Conservation (phyloP, 2,797 vertebrate genomes). For the Phrynocephalus forsythii region DNA sequence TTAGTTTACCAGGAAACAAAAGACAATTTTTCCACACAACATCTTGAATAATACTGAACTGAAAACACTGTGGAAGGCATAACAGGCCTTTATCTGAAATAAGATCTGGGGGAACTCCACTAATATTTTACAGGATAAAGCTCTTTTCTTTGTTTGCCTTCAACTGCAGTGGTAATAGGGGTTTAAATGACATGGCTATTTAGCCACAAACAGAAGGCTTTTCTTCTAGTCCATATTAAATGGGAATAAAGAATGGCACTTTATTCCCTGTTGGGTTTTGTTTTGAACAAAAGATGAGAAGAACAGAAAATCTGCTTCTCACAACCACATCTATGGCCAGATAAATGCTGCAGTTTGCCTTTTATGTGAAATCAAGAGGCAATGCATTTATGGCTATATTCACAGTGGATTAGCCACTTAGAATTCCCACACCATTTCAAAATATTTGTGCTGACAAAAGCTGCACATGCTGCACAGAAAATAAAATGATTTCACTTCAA, state of each 20-base stretch:
- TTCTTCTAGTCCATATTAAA: constrained; percentile 17
- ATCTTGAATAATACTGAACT: constrained; percentile 38
- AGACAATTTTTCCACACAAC: constrained; percentile 57
- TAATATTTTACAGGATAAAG: constrained; percentile 55
- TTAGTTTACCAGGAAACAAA: constrained; percentile 48
- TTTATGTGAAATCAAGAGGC: constrained; percentile 6
- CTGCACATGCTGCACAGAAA: neutral
- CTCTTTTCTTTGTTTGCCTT: constrained; percentile 45
- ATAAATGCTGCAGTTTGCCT: neutral
- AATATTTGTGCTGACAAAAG: neutral
- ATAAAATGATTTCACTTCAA: neutral
- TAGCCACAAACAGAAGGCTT: constrained; percentile 59
- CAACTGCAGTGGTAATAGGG: constrained; percentile 49
- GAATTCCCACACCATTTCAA: neutral
- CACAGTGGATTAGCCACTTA: constrained; percentile 11
- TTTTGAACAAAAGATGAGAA: neutral
- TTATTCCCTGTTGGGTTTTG: neutral
- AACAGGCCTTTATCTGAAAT: constrained; percentile 59
- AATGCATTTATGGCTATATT: constrained; percentile 11
- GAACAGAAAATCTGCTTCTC: constrained; percentile 25
- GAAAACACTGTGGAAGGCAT: constrained; percentile 31
- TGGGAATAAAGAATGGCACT: constrained; percentile 24
- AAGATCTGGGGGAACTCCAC: constrained; percentile 48
- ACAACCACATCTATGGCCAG: neutral
- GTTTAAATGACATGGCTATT: constrained; percentile 62